Evolutionary conservation across 2,113 vertebrate genomes (phyloP), one percentile per base, ranked within the genome.

Genomic region (Aspidoscelis tigris): DNA sequence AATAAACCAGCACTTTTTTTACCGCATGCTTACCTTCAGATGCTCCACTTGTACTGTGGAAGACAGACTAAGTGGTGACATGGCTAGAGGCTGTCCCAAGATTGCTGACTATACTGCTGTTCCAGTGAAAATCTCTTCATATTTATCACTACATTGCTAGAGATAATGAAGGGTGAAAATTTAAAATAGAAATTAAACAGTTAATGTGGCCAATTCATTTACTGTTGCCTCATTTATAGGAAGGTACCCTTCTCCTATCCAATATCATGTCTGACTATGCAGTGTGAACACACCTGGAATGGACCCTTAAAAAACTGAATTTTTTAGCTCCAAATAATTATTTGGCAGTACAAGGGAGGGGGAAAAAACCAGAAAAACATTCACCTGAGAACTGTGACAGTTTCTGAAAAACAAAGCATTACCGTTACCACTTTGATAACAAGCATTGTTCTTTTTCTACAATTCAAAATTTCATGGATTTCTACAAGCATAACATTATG

Each of bases 371-470:
- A 81, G 77, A 47, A 86, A 83, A 87, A 0, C 0, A 78, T 64
- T 86, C 84, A 53, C 20, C 16, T 73, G 33, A 55, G 53, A 89
- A 76, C 50, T 69, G 2, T 7, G 9, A 90, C 50, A 43, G 73
- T 3, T 73, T 10, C 47, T 84, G 85, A n/a, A 53, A 71, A 80
- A 44, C 18, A 66, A 12, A 39, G 12, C 8, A 3, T 33, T n/a
- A 70, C 11, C n/a, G 20, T 47, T 18, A 79, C n/a, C 4, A 84
- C 58, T 53, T 68, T 80, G 79, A 20, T 39, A 16, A 14, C 24
- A 12, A 14, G 69, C 16, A 18, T 39, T 39, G 68, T 83, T 22
- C 81, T 86, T 86, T 75, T 21, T 76, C 78, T 75, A 39, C 2
- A 77, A 77, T 41, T 61, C 16, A 41, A 61, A 61, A 9, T 16